Conservation (phyloP, 2,113 vertebrate species). For the Podocnemis expansa region DNA sequence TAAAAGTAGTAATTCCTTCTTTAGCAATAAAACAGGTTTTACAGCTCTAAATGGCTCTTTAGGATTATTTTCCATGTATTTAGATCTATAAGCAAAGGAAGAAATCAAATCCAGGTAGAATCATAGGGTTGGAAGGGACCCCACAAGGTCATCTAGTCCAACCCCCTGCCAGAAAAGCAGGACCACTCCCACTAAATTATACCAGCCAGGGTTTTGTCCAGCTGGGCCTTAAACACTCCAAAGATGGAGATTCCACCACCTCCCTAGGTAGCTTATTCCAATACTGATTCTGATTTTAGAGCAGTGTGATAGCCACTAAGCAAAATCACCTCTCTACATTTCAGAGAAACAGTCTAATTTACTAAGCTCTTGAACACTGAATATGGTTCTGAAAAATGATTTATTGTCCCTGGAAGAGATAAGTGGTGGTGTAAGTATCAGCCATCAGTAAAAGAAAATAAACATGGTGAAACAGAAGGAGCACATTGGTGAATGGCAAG, state of each 20-base stretch:
- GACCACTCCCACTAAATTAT: too few relatives aligned
- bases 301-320: neutral
- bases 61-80: constrained; percentile 9
- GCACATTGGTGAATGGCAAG: neutral
- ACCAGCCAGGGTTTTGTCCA: too few relatives aligned
- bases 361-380: neutral
- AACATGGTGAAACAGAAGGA: neutral
- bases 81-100: neutral
- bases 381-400: neutral
- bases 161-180: too few relatives aligned
- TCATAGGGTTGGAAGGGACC: too few relatives aligned
- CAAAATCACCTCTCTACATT: neutral
- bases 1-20: constrained; percentile 18
- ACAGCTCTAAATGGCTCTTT: neutral
- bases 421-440: neutral
- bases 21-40: neutral
- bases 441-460: neutral
- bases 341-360: neutral
- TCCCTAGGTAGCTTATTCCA: too few relatives aligned
- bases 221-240: too few relatives aligned
- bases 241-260: too few relatives aligned
- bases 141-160: too few relatives aligned
- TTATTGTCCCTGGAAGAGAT: neutral
- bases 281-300: neutral
- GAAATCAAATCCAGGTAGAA: neutral